A percentile compares a stretch with the other conserved stretches of the same genome.
These are phyloP conservation scores for Anastatus disparis DNA, from an alignment of 1,140 invertebrate genomes.

Conservation along the genomic window DNA sequence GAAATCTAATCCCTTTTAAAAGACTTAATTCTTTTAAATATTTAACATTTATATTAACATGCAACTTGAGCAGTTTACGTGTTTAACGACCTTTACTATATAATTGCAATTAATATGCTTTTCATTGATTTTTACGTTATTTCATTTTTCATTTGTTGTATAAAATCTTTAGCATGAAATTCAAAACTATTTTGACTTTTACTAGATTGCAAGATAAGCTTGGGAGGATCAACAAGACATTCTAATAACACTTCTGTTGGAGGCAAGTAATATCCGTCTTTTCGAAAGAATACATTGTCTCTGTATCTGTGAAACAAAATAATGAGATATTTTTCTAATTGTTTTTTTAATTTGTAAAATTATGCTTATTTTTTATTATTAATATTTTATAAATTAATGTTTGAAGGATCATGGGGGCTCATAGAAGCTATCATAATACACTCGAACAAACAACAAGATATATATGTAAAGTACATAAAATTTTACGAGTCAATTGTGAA, in stretches of 20 bases:
- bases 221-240: slow-evolving; percentile 29
- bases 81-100: neutral
- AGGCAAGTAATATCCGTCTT: slow-evolving; percentile 36
- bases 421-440: too few species aligned
- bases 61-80: neutral
- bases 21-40: too few species aligned
- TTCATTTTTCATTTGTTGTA: neutral
- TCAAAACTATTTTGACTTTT: slow-evolving; percentile 38
- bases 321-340: too few species aligned
- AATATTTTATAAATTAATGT: too few species aligned
- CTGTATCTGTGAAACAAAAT: slow-evolving; percentile 34
- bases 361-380: too few species aligned
- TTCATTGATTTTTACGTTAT: neutral
- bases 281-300: slow-evolving; percentile 41
- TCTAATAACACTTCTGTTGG: slow-evolving; percentile 42
- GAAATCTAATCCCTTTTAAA: too few species aligned
- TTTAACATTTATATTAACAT: neutral
- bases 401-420: too few species aligned
- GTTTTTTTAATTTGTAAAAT: too few species aligned
- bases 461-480: too few species aligned
- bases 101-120: neutral
- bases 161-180: slow-evolving; percentile 37
- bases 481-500: too few species aligned
- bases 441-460: too few species aligned
- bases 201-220: slow-evolving; percentile 15